Conservation (phyloP, 2,113 vertebrate genomes). For the Rhombomys opimus region DNA sequence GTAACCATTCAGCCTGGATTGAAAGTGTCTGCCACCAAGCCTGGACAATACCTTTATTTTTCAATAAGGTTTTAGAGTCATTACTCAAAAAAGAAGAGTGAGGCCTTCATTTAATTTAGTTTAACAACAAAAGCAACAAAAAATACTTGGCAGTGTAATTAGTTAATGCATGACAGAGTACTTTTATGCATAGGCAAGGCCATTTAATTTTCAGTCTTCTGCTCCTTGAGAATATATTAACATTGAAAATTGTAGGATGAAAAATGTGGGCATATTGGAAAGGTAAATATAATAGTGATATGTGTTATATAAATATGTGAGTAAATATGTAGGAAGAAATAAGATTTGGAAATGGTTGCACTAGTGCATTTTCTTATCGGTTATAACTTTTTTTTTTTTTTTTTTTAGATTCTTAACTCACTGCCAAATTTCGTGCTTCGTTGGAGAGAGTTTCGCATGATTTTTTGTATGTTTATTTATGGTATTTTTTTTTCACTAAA, state of each 20-base stretch:
- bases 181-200: slow-evolving; percentile 39
- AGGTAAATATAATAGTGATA: slow-evolving; percentile 74
- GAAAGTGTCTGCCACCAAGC: not conserved
- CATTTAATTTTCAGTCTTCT: slow-evolving; percentile 60
- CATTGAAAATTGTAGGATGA: slow-evolving; percentile 64
- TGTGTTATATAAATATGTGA: slow-evolving; percentile 79
- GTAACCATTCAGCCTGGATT: not conserved
- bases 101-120: slow-evolving; percentile 28
- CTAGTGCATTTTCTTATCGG: slow-evolving; percentile 76
- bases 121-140: slow-evolving; percentile 26
- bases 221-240: slow-evolving; percentile 68
- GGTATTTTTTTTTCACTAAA: slow-evolving; percentile 83
- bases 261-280: slow-evolving; percentile 67
- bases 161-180: slow-evolving; percentile 49
- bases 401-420: slow-evolving; percentile 76
- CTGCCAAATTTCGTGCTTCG: slow-evolving; percentile 85
- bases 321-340: slow-evolving; percentile 79
- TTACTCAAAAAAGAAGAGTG: slow-evolving; percentile 19
- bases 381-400: slow-evolving; percentile 69
- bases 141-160: slow-evolving; percentile 42
- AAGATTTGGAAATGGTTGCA: slow-evolving; percentile 77
- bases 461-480: slow-evolving; percentile 85
- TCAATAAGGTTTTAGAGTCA: not conserved
- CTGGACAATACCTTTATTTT: slow-evolving; percentile 46
- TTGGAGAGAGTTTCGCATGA: slow-evolving; percentile 83